phyloP scores from a whole-genome alignment of 2,113 vertebrate genomes.

The Larimichthys polyactis region DNA sequence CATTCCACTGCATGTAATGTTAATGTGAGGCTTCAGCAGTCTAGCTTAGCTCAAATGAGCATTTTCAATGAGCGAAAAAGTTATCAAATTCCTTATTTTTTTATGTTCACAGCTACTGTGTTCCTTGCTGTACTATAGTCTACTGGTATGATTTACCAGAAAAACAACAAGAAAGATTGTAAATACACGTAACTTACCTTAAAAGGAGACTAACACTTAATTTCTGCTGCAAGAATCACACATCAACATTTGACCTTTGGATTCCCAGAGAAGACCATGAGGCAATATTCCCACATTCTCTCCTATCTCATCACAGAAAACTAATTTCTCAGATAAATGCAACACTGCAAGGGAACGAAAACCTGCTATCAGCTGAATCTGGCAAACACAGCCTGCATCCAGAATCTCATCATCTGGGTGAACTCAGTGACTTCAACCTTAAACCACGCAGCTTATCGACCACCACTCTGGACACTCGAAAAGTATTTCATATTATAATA shows the following conservation, averaged over 20 bases:
- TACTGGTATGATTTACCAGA: too few species aligned
- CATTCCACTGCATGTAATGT: too few species aligned
- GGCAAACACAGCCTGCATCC: background rate
- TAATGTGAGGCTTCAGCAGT: background rate
- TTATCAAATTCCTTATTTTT: background rate
- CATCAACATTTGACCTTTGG: constrained; percentile 5
- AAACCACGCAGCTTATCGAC: background rate
- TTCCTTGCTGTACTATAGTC: background rate
- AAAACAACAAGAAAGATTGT: background rate
- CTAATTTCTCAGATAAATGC: constrained; percentile 30
- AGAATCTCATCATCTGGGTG: constrained; percentile 28
- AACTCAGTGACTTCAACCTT: constrained; percentile 29
- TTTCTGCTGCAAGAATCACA: background rate
- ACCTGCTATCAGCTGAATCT: constrained; percentile 20
- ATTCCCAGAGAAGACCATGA: constrained; percentile 27
- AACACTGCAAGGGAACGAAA: constrained; percentile 11
- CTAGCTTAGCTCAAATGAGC: background rate
- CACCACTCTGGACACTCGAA: background rate
- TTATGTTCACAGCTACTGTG: background rate
- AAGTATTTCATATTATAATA: background rate
- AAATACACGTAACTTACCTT: constrained; percentile 26
- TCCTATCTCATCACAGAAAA: constrained; percentile 35
- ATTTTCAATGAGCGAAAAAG: too few species aligned
- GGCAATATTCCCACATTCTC: constrained; percentile 1
- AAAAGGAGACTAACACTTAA: constrained; percentile 26